Evolutionary conservation across 1,140 invertebrate genomes (phyloP).

Genomic region (Achroia grisella): DNA sequence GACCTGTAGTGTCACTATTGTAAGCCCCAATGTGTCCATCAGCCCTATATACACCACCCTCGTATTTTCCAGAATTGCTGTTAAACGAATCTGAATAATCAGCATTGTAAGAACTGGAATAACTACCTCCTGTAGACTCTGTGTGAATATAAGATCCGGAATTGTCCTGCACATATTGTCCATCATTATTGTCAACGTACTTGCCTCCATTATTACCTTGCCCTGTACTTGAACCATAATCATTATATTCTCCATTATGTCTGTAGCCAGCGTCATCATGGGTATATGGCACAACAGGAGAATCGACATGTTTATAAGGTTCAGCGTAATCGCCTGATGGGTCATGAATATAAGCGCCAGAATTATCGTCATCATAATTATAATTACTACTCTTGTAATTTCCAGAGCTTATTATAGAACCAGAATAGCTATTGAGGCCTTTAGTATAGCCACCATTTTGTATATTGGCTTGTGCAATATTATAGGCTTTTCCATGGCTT

Average conservation of each 20-base stretch:
- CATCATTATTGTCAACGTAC: slow-evolving; percentile 22
- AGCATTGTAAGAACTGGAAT: slow-evolving; percentile 21
- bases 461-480: neutral
- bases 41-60: slow-evolving; percentile 26
- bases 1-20: slow-evolving; percentile 5
- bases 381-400: slow-evolving; percentile 14
- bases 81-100: slow-evolving; percentile 44
- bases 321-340: slow-evolving; percentile 57
- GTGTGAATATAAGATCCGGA: slow-evolving; percentile 43
- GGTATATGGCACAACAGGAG: slow-evolving; percentile 38
- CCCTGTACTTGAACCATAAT: slow-evolving; percentile 19
- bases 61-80: slow-evolving; percentile 34
- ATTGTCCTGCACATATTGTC: slow-evolving; percentile 40
- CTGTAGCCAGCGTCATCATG: slow-evolving; percentile 37
- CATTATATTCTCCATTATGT: slow-evolving; percentile 20
- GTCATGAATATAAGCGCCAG: slow-evolving; percentile 55
- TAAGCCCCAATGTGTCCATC: slow-evolving; percentile 24
- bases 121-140: slow-evolving; percentile 9
- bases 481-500: neutral
- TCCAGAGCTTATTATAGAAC: neutral
- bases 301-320: slow-evolving; percentile 46
- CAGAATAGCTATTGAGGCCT: slow-evolving; percentile 1
- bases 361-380: slow-evolving; percentile 30
- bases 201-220: slow-evolving; percentile 13
- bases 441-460: slow-evolving; percentile 2